Evolutionary conservation across 1,140 invertebrate species (phyloP).

Genomic region (Drosophila rhopaloa): DNA sequence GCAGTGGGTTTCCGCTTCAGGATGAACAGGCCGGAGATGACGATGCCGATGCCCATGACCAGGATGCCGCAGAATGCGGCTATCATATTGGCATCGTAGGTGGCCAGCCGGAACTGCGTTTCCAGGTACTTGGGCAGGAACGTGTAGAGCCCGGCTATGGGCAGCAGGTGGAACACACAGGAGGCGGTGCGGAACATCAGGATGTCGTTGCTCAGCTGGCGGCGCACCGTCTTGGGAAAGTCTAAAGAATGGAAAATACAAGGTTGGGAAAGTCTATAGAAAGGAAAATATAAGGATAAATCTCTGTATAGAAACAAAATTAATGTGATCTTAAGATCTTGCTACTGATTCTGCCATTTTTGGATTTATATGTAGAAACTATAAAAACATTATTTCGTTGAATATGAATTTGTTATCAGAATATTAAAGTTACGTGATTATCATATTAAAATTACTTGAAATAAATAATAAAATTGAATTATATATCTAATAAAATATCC

Average conservation of each 20-base stretch:
- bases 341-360: too few relatives aligned
- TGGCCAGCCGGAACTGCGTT: constrained; percentile 94
- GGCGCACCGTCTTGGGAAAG: constrained; percentile 94
- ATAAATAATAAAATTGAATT: too few relatives aligned
- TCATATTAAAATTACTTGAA: too few relatives aligned
- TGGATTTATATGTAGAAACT: too few relatives aligned
- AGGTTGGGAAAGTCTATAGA: constrained; percentile 91
- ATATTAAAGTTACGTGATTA: too few relatives aligned
- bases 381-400: too few relatives aligned
- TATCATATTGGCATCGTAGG: constrained; percentile 95
- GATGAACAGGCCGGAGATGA: constrained; percentile 94
- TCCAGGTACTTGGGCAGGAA: constrained; percentile 97
- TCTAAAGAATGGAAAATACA: constrained; percentile 85
- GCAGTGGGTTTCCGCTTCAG: constrained; percentile 93
- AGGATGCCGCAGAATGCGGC: constrained; percentile 96
- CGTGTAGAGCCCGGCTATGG: constrained; percentile 95
- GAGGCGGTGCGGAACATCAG: constrained; percentile 95
- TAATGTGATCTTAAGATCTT: too few relatives aligned
- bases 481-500: neutral
- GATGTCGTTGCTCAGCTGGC: constrained; percentile 94
- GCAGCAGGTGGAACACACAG: constrained; percentile 94
- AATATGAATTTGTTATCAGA: too few relatives aligned
- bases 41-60: constrained; percentile 95
- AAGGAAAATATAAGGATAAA: neutral
- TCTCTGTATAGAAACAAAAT: neutral